Evolutionary conservation across 2,113 vertebrate genomes (phyloP).

Genomic region (Thamnaconus septentrionalis): DNA sequence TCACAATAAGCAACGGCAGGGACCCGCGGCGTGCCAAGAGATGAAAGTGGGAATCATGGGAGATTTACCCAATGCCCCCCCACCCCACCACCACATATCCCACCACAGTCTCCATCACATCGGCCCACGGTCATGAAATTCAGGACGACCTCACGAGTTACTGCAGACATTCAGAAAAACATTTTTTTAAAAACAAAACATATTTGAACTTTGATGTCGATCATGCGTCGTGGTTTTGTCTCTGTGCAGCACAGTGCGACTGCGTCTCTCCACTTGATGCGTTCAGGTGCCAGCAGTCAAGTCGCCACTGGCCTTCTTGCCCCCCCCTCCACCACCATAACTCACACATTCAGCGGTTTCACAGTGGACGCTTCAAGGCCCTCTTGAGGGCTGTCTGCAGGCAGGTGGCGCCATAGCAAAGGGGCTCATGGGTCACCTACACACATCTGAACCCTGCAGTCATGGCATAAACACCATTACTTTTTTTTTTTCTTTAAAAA

Average conservation of each 20-base stretch:
- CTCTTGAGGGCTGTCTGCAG: too few relatives aligned
- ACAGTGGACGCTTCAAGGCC: too few relatives aligned
- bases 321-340: too few relatives aligned
- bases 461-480: too few relatives aligned
- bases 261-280: conserved; percentile 16
- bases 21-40: conserved; percentile 92
- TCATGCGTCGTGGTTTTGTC: conserved; percentile 10
- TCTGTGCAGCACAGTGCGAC: conserved; percentile 27
- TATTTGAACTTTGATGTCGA: conserved; percentile 13
- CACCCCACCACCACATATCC: background rate
- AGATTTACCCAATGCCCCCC: background rate
- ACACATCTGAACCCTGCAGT: too few relatives aligned
- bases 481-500: too few relatives aligned
- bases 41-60: conserved; percentile 56
- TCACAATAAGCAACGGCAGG: conserved; percentile 90
- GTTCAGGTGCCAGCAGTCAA: conserved; percentile 3
- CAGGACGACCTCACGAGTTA: conserved; percentile 5
- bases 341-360: too few relatives aligned
- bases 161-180: background rate
- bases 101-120: conserved; percentile 7
- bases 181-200: conserved; percentile 38
- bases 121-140: conserved; percentile 10
- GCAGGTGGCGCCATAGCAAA: too few relatives aligned
- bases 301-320: conserved; percentile 17
- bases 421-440: too few relatives aligned